Base-by-base conservation (phyloP, 2,113 vertebrate genomes). In the Phoxinus phoxinus region DNA sequence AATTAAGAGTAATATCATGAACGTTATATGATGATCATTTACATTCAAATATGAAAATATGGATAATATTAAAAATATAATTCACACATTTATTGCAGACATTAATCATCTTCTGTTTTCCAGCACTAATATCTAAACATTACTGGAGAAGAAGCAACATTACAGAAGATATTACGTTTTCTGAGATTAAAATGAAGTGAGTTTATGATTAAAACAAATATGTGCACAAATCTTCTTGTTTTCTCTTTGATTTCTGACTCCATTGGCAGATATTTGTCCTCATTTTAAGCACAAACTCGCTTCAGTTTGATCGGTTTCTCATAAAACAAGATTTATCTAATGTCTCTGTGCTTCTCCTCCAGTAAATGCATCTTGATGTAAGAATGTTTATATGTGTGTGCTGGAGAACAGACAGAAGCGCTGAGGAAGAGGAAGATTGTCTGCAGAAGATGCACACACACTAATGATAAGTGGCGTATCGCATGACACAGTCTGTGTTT, bases 401-500 rank as follows among this genome's bases (percentile, higher is more conserved):
- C 25, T 65, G 25, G 27, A 27, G 5, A 27, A 53, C 51, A 19
- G 51, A 19, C 6, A 53, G 2, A 58, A 58, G 15, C 46, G 1
- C 46, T 15, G 46, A 48, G 46, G 13, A 5, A 48, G 46, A 15
- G 7, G 37, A 41, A 9, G 41, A 41, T 41, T 9, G 41, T 41
- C 41, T 41, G 41, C 41, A 41, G 9, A 41, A 41, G 41, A 41
- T 41, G 41, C 41, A 41, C 41, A 9, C 9, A 41, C 8, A 41
- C 41, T 1, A 41, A 9, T 41, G 41, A 41, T 9, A 41, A 35
- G 41, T 41, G 41, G 4, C 1, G 15, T 48, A 5, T 48, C 15
- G 15, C 13, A 13, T 15, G 46, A 48, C 46, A 48, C 46, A 48
- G 13, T 48, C 19, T 58, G 56, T 58, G 56, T 90, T 87, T 91